Evolutionary conservation across 1,140 invertebrate species (phyloP).

Genomic region (Monochamus saltuarius): DNA sequence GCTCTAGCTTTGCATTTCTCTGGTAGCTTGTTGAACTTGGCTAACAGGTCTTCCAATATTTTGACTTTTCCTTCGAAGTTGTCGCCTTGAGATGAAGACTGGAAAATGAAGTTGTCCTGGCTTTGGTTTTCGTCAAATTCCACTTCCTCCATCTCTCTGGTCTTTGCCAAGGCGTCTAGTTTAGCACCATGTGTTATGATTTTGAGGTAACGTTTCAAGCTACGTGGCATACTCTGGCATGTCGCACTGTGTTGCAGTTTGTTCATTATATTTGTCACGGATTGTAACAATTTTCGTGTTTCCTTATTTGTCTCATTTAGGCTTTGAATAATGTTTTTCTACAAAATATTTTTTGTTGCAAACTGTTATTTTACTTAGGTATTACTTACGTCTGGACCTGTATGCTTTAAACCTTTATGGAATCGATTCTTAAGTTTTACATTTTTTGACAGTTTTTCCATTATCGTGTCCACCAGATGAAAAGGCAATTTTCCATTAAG

Average conservation of each 20-base stretch:
- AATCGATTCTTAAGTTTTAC: slow-evolving; percentile 9
- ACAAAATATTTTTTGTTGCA: too few relatives aligned
- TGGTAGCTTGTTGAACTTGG: slow-evolving; percentile 37
- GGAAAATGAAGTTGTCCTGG: slow-evolving; percentile 36
- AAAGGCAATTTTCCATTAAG: slow-evolving; percentile 16
- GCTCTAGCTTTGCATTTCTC: slow-evolving; percentile 34
- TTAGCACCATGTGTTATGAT: slow-evolving; percentile 29
- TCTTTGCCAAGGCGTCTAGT: slow-evolving; percentile 33
- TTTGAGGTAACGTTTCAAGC: slow-evolving; percentile 30
- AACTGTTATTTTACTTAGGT: too few relatives aligned
- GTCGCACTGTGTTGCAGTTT: slow-evolving; percentile 38
- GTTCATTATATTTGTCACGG: slow-evolving; percentile 37
- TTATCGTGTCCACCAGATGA: not conserved
- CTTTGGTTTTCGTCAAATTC: slow-evolving; percentile 32
- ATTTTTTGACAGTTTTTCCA: slow-evolving; percentile 7
- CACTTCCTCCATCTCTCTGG: slow-evolving; percentile 32
- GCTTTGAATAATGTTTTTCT: too few relatives aligned
- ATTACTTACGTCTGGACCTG: too few relatives aligned
- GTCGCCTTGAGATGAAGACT: slow-evolving; percentile 15
- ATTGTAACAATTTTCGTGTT: slow-evolving; percentile 35
- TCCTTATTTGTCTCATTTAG: slow-evolving; percentile 15
- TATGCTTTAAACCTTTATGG: not conserved
- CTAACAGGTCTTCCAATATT: slow-evolving; percentile 32
- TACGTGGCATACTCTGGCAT: slow-evolving; percentile 34
- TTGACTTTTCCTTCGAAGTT: slow-evolving; percentile 23